Percentiles rank a stretch among this genome's conserved stretches.
These are phyloP conservation scores for Parnassius glacialis DNA, from an alignment of 2,888 invertebrate genomes.

Conservation along the genomic window DNA sequence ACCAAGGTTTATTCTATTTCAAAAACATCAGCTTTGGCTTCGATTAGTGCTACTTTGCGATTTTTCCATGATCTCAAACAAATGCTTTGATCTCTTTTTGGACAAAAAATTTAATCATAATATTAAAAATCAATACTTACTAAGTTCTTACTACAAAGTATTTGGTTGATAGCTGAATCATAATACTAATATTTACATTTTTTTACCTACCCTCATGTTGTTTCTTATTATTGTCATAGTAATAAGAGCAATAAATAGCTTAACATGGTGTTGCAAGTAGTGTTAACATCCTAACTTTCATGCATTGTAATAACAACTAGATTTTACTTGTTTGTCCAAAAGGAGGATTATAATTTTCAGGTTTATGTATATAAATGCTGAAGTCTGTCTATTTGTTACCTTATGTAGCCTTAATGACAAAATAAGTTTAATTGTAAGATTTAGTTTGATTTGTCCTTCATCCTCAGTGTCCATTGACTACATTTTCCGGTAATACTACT, in stretches of 20 bases:
- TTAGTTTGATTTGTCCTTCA: no score
- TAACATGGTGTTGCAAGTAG: not conserved
- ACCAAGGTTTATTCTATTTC: slow-evolving; percentile 74
- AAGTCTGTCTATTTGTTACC: no score
- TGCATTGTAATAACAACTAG: no score
- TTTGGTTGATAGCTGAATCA: slow-evolving; percentile 24
- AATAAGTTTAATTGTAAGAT: no score
- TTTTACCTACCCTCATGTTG: slow-evolving; percentile 23
- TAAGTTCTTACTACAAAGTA: slow-evolving; percentile 10
- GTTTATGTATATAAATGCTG: no score
- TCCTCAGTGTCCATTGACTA: no score
- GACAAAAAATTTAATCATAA: not conserved
- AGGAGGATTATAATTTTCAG: no score
- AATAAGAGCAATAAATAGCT: not conserved
- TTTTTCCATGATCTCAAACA: slow-evolving; percentile 53
- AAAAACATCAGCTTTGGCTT: slow-evolving; percentile 60
- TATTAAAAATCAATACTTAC: not conserved
- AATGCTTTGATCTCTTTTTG: slow-evolving; percentile 35
- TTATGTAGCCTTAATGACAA: no score
- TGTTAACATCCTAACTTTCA: no score
- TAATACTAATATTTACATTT: slow-evolving; percentile 17
- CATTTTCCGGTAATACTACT: no score
- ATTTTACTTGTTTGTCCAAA: no score
- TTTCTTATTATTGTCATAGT: no score
- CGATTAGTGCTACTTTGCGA: slow-evolving; percentile 67